Base-by-base conservation (phyloP, 1,140 invertebrate genomes). In the Thaumatotibia leucotreta region DNA sequence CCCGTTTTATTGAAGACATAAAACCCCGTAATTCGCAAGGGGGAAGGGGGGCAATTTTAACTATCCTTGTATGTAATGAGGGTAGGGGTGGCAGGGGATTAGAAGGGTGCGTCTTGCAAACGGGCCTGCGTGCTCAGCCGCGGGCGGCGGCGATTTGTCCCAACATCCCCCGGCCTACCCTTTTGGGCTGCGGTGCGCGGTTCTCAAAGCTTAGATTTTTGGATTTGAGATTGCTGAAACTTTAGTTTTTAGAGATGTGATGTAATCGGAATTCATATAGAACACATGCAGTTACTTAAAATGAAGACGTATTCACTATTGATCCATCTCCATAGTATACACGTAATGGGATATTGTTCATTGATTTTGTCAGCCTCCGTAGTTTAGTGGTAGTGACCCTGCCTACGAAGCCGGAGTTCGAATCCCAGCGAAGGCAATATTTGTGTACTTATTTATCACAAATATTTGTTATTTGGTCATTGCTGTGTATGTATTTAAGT, bases 101-200 rank as follows among this genome's bases (percentile, higher is more conserved):
- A 83, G 78, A 79, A 84, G 85, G 85, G 85, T 85, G 82, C 85
- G 81, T 88, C 87, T 89, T 89, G 85, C 84, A 84, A 84, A 86
- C 82, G 83, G 77, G 72, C 70, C 73, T 86, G 83, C 86, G 86
- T 89, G 87, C 84, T 83, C 68, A 76, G 65, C 85, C 84, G 81
- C 82, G 84, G 79, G 77, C 84, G 77, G 69, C 54, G 75, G 80
- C 84, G 85, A 88, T 87, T 89, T 89, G 87, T 86, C 85, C 80
- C 77, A 76, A 67, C 70, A 74, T 72, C 74, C 84, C 84, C 77
- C 74, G 68, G 68, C 63, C 67, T 78, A 82, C 79, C 77, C 78
- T 78, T 75, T 70, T 68, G 67, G 35, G 39, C 32, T 20, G 24
- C 33, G 31, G 62, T 61, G 52, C 2, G 67, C 22, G 77, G 29